Percentiles rank a stretch among this genome's conserved stretches.
These are phyloP conservation scores for Lepidocolaptes lacrymiger DNA, from an alignment of 2,797 vertebrate genomes.

Conservation along the genomic window DNA sequence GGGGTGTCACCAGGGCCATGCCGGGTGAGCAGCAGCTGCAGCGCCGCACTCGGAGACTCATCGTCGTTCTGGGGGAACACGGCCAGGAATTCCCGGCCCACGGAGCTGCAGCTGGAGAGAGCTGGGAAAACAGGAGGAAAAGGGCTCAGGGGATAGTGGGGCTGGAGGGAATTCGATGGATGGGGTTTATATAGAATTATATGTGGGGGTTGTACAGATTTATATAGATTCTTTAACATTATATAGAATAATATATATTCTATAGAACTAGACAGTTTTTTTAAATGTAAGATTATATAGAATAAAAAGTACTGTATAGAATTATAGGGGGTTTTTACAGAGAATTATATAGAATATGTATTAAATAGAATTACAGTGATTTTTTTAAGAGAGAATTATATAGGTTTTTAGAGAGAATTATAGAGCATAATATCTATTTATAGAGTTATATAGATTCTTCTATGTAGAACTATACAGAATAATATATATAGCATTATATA, in stretches of 20 bases:
- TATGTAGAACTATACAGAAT: background rate
- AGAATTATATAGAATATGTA: background rate
- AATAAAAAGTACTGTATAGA: too few species aligned
- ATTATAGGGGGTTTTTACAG: background rate
- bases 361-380: background rate
- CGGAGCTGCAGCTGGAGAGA: background rate
- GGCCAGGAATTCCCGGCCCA: background rate
- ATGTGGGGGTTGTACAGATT: background rate
- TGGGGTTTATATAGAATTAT: background rate
- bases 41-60: accelerated
- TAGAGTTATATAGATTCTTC: background rate
- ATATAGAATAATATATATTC: background rate
- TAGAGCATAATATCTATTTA: background rate
- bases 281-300: background rate
- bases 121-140: background rate
- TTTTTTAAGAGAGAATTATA: background rate
- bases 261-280: background rate
- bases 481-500: background rate
- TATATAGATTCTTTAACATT: background rate
- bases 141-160: background rate
- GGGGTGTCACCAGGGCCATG: background rate
- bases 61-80: background rate
- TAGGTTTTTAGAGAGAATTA: background rate
- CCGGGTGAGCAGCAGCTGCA: background rate
- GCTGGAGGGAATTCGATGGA: background rate